These are phyloP conservation scores for Nomada hirtipes DNA, from an alignment of 2,888 invertebrate genomes.

Conservation along the genomic window DNA sequence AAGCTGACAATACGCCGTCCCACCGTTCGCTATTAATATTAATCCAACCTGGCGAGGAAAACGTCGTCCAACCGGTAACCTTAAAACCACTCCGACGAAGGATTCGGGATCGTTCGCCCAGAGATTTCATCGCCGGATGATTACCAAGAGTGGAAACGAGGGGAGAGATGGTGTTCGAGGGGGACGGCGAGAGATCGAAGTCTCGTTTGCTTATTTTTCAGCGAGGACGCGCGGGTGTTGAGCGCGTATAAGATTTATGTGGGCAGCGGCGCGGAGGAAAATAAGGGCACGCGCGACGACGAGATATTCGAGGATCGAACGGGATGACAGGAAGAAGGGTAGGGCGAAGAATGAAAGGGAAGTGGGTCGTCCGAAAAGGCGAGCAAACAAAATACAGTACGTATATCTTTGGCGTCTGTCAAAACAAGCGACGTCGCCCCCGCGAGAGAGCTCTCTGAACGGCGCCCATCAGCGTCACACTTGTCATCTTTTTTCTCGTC, in stretches of 20 bases:
- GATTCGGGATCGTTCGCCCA: neutral
- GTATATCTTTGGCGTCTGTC: conserved; percentile 77
- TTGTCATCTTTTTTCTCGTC: neutral
- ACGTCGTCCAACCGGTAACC: neutral
- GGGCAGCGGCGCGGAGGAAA: conserved; percentile 54
- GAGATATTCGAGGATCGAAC: conserved; percentile 69
- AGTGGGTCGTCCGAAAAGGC: conserved; percentile 68
- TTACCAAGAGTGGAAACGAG: neutral
- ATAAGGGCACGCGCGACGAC: conserved; percentile 62
- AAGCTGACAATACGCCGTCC: conserved; percentile 9
- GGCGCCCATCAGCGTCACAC: conserved; percentile 42
- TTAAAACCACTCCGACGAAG: neutral
- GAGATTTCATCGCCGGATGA: conserved; percentile 45
- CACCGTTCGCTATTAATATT: neutral
- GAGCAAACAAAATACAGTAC: conserved; percentile 72
- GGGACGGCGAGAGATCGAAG: neutral
- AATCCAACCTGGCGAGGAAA: conserved; percentile 1
- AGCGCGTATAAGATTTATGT: conserved; percentile 69
- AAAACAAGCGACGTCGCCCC: conserved; percentile 75
- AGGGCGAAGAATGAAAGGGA: conserved; percentile 63
- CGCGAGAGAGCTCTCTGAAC: conserved; percentile 65
- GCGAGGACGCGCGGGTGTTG: conserved; percentile 57
- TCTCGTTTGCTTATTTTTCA: conserved; percentile 45
- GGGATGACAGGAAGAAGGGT: conserved; percentile 60
- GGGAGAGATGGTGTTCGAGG: conserved; percentile 20